Evolutionary conservation across 2,888 invertebrate genomes (phyloP), one percentile per base, ranked within the genome.

Genomic region (Eupithecia dodoneata): DNA sequence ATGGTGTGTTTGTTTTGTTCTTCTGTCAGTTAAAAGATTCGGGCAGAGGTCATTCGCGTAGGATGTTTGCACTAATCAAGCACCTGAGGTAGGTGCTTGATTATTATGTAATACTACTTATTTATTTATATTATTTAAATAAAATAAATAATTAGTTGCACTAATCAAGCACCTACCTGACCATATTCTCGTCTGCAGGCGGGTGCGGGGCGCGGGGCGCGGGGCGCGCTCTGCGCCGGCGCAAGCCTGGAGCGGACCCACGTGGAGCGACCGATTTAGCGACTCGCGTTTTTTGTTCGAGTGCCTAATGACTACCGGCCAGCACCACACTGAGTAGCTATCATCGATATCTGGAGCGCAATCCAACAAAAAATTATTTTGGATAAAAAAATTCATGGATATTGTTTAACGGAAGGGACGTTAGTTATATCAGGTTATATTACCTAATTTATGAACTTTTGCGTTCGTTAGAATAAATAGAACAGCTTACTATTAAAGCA

Each of bases 221-320:
- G 45, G 45, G 45, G 45, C 45, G 45, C 47, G 47, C 49, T 49
- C 49, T 4, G 49, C 49, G 49, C 49, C 12, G 18, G 18, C 59
- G 59, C 59, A 18, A 9, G 59, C 55, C 55, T 10, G 59, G 59
- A 59, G 18, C 18, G 59, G 59, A 18, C 59, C 10, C 63, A 63
- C 30, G 63, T 63, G 63, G 63, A 63, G 63, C 18, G 63, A 63
- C 18, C 18, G 63, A 63, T 63, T 63, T 63, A 63, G 63, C 55
- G 3, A 55, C 18, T 59, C 18, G 4, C 59, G 9, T 18, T 63
- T 63, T 63, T 63, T 63, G 18, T 30, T 63, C 63, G 30, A 63
- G 18, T 30, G 12, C 30, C 63, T 63, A 63, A 63, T 63, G 63
- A 63, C 30, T 63, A 30, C 30, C 30, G 30, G 10, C 63, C 18